Evolutionary conservation across 2,113 vertebrate genomes (phyloP), one percentile per base, ranked within the genome.

Genomic region (Plotosus lineatus): DNA sequence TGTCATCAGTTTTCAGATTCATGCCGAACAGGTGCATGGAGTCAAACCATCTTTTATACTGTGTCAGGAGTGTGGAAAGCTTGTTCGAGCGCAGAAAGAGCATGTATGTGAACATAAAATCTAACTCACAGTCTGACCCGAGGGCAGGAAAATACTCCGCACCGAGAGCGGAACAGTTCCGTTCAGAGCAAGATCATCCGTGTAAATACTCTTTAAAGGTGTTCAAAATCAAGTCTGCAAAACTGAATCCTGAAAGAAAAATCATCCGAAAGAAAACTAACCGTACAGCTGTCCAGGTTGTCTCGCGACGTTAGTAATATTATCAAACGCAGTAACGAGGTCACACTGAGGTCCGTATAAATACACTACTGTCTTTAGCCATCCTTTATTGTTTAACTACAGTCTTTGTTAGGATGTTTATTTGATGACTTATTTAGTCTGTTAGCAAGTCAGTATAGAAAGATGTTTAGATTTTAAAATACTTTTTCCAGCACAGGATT

Each of bases 201-300:
- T 79, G 63, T 51, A 79, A 69, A 44, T 79, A 79, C 51, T 79
- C 48, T 71, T 33, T 77, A 19, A 77, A 78, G 61, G 60, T 78
- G 10, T 78, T 65, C 19, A 77, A 33, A 6, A 78, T 23, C 60
- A 78, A 33, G 21, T 33, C 60, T 1, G 17, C 36, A 11, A 79
- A 79, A 42, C 44, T 79, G 48, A n/a, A 53, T 17, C 77, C 68
- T 26, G 77, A 79, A n/a, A n/a, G 77, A 60, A 78, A 21, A 78
- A 26, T 36, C 77, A 78, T 19, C 77, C 48, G 12, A 66, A 78
- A 15, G 60, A 66, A 19, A 78, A 53, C 21, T 17, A 36, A 11
- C 56, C 75, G 0, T 77, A 61, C 75, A 63, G 56, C 55, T 63
- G 75, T 36, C 75, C 75, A n/a, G 48, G 56, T 51, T 79, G 77